These are phyloP conservation scores for Urocyon cinereoargenteus DNA, from an alignment of 2,797 vertebrate genomes.

Conservation along the genomic window DNA sequence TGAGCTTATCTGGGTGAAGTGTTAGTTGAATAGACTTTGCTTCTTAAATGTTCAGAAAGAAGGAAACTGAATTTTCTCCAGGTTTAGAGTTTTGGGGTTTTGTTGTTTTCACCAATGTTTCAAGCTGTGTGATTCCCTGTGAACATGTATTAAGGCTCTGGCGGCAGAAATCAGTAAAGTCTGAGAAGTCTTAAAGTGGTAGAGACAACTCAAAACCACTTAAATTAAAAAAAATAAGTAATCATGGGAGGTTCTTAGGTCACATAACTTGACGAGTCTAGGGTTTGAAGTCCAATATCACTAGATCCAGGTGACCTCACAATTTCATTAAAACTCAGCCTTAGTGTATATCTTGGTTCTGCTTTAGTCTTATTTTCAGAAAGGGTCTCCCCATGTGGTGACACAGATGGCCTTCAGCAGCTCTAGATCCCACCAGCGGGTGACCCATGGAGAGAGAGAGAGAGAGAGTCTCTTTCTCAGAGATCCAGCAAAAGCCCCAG, in stretches of 20 bases:
- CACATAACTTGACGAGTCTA: neutral
- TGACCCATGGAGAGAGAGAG: neutral
- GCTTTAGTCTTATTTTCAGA: neutral
- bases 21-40: neutral
- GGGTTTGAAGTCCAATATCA: neutral
- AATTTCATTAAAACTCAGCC: neutral
- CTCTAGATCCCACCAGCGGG: neutral
- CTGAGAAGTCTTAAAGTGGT: neutral
- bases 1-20: neutral
- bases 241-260: neutral
- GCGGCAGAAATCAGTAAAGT: neutral
- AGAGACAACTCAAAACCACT: neutral
- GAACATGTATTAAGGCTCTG: neutral
- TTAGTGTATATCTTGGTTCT: neutral
- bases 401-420: neutral
- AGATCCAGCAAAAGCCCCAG: neutral
- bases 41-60: constrained; percentile 17
- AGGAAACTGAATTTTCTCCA: constrained; percentile 18
- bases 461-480: neutral
- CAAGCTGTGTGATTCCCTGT: neutral
- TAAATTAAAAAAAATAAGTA: neutral
- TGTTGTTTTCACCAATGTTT: neutral
- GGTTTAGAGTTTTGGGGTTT: neutral
- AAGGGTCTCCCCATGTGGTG: neutral
- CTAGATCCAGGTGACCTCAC: neutral